These are phyloP conservation scores for Drosophila nannoptera DNA, from an alignment of 1,140 invertebrate genomes.

Conservation along the genomic window DNA sequence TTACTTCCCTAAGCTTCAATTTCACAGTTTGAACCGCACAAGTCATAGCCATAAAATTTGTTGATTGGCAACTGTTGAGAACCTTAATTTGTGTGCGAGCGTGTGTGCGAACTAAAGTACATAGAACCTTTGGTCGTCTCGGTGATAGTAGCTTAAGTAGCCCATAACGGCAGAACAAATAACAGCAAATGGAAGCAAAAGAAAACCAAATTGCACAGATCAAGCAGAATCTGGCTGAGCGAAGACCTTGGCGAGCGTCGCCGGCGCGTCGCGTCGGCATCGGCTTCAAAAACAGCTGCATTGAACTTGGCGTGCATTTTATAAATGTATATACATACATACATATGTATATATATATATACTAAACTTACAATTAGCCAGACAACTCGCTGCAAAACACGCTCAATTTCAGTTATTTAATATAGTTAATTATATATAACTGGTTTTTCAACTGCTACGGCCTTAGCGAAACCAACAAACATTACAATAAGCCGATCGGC, in stretches of 20 bases:
- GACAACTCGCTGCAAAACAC: conserved; percentile 29
- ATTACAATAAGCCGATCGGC: conserved; percentile 6
- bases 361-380: conserved; percentile 21
- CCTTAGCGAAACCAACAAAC: neutral
- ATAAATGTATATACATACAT: conserved; percentile 19
- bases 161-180: conserved; percentile 21
- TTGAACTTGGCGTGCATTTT: conserved; percentile 65
- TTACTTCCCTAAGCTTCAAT: neutral
- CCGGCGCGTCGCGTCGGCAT: neutral
- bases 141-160: conserved; percentile 22
- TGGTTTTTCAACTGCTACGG: conserved; percentile 42
- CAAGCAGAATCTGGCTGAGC: conserved; percentile 34
- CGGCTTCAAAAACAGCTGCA: conserved; percentile 28
- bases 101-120: conserved; percentile 9
- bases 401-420: conserved; percentile 22
- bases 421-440: conserved; percentile 37
- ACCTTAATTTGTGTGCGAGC: neutral
- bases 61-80: conserved; percentile 19
- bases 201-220: conserved; percentile 1
- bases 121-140: conserved; percentile 38
- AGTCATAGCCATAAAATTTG: conserved; percentile 7
- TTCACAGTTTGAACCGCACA: conserved; percentile 7
- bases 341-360: conserved; percentile 4
- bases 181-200: neutral
- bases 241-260: conserved; percentile 14